These are phyloP conservation scores for Sarcophaga variegata DNA, from an alignment of 2,888 invertebrate species.

Conservation along the genomic window DNA sequence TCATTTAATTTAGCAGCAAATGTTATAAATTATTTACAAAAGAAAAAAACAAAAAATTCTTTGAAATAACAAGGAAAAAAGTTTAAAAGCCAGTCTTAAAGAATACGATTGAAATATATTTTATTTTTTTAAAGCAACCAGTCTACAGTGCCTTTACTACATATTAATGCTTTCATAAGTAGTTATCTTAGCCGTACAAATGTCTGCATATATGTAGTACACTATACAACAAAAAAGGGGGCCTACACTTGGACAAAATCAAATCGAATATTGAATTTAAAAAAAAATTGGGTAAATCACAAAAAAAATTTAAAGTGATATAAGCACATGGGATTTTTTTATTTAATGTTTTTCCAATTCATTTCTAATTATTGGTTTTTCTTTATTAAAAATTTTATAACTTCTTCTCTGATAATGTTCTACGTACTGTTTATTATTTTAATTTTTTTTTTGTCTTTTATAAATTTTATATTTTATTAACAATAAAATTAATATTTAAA, in stretches of 20 bases:
- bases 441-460: background rate
- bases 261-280: background rate
- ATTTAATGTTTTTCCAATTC: background rate
- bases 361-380: background rate
- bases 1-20: no score
- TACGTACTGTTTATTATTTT: background rate
- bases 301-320: no score
- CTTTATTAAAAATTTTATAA: background rate
- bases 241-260: background rate
- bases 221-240: background rate
- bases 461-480: background rate
- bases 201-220: background rate
- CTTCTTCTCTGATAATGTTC: background rate
- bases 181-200: no score
- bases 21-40: no score
- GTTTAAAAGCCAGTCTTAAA: background rate
- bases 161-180: no score
- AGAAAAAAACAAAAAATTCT: no score
- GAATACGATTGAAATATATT: no score
- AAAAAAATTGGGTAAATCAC: background rate
- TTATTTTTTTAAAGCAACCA: no score
- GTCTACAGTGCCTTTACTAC: no score
- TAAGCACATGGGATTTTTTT: background rate
- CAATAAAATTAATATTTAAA: no score
- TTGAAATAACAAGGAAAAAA: slow-evolving; percentile 5